Conservation (phyloP, 1,140 invertebrate genomes). For the Calycopis cecrops region DNA sequence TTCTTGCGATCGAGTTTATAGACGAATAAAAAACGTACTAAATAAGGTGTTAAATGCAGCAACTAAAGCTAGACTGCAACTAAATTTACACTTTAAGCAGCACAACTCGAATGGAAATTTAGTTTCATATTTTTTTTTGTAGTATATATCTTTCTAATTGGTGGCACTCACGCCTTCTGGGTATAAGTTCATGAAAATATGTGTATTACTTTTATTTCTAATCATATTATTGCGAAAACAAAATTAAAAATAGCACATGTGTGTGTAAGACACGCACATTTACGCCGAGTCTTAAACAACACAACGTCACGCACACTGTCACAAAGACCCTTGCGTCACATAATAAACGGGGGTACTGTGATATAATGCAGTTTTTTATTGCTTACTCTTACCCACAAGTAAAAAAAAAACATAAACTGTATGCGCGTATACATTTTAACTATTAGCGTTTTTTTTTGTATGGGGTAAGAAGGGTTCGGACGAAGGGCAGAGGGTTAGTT, state of each 20-base stretch:
- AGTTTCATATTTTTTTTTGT: no score
- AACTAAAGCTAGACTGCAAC: no score
- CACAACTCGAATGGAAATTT: no score
- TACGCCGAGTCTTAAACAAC: constrained; percentile 26
- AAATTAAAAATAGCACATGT: not conserved
- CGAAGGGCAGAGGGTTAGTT: constrained; percentile 50
- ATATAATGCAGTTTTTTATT: constrained; percentile 75
- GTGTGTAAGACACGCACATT: constrained; percentile 11
- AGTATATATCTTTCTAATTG: no score
- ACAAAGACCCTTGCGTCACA: constrained; percentile 47
- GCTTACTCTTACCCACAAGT: constrained; percentile 66
- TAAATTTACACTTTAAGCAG: no score
- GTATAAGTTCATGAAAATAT: not conserved
- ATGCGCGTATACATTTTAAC: constrained; percentile 67
- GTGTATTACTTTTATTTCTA: no score
- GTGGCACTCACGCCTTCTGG: no score
- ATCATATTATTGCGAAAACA: no score
- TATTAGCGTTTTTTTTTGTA: constrained; percentile 58
- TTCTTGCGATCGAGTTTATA: no score
- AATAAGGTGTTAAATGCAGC: no score
- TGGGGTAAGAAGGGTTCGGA: constrained; percentile 62
- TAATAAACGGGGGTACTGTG: constrained; percentile 65
- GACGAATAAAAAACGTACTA: no score
- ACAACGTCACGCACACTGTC: constrained; percentile 42
- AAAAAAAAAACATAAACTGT: constrained; percentile 46